phyloP scores from a whole-genome alignment of 2,113 vertebrate species.

The Papio anubis region DNA sequence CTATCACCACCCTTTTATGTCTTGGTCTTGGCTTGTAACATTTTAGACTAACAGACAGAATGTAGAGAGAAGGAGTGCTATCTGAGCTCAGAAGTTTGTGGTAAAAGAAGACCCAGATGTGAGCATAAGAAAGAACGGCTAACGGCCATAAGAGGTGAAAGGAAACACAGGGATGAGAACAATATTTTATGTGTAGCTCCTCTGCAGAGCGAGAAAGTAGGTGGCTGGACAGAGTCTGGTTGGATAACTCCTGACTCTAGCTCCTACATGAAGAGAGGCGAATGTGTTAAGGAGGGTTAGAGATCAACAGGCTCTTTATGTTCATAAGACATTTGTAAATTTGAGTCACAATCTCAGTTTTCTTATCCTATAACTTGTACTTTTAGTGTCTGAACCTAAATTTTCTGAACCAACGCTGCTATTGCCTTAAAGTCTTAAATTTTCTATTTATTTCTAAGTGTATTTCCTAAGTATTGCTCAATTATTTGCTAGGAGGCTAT shows the following conservation, averaged over 20 bases:
- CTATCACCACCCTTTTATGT: not conserved
- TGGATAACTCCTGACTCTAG: not conserved
- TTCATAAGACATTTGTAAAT: not conserved
- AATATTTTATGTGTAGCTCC: not conserved
- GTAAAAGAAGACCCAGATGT: not conserved
- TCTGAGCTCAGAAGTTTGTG: not conserved
- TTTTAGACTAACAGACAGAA: not conserved
- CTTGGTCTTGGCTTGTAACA: not conserved
- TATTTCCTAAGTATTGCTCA: slow-evolving; percentile 40
- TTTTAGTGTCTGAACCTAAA: not conserved
- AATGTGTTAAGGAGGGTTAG: not conserved
- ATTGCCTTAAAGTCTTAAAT: slow-evolving; percentile 19
- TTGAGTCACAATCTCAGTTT: not conserved
- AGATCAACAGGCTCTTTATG: not conserved
- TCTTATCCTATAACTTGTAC: not conserved
- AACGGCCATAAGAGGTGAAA: not conserved
- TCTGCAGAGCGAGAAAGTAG: not conserved
- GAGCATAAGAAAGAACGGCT: not conserved
- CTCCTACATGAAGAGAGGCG: not conserved
- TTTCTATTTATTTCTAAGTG: slow-evolving; percentile 41
- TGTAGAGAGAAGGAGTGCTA: not conserved
- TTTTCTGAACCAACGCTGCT: slow-evolving; percentile 12
- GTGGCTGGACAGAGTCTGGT: not conserved
- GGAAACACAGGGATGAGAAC: not conserved
- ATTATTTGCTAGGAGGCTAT: not conserved